Base-by-base conservation (phyloP, 1,140 invertebrate species). In the Eriocheir sinensis region DNA sequence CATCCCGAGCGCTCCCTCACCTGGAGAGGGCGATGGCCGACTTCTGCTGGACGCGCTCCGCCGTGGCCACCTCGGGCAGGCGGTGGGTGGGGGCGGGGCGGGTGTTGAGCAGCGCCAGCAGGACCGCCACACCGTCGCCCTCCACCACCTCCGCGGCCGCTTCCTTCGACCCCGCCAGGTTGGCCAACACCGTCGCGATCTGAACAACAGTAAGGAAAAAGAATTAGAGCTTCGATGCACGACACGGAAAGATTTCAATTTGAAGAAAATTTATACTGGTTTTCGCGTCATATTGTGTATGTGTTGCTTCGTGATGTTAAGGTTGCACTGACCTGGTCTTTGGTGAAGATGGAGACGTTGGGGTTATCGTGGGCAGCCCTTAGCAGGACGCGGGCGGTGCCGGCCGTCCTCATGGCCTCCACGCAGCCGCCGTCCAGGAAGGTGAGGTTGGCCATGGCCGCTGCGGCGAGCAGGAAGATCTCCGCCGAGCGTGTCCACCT, bases 371-470 rank as follows among this genome's bases (percentile, higher is more conserved):
- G 93, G 96, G 97, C 95, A 17, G 97, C 96, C 93, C 96, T 90
- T 21, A 97, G 96, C 0, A 97, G 96, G 79, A 97, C 96, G 12
- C 96, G 96, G 0, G 97, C 96, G 2, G 97, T 97, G 3, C 97
- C 96, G 91, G 97, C 96, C 94, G 97, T 97, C 95, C 97, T 97
- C 95, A 98, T 97, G 96, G 97, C 97, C 96, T 97, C 97, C 96
- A 98, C 98, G 92, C 97, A 97, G 93, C 97, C 98, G 81, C 97
- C 97, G 96, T 98, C 98, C 96, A 98, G 97, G 93, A 98, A 98
- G 27, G 98, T 98, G 9, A 99, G 97, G 96, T 99, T 99, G 2
- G 98, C 98, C 81, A 99, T 97, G 17, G 98, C 98, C 0, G 98
- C 98, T 0, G 98, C 97, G 85, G 98, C 98, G 34, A 99, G 97